Base-by-base conservation (phyloP, 2,797 vertebrate species). In the Acipenser oxyrinchus region DNA sequence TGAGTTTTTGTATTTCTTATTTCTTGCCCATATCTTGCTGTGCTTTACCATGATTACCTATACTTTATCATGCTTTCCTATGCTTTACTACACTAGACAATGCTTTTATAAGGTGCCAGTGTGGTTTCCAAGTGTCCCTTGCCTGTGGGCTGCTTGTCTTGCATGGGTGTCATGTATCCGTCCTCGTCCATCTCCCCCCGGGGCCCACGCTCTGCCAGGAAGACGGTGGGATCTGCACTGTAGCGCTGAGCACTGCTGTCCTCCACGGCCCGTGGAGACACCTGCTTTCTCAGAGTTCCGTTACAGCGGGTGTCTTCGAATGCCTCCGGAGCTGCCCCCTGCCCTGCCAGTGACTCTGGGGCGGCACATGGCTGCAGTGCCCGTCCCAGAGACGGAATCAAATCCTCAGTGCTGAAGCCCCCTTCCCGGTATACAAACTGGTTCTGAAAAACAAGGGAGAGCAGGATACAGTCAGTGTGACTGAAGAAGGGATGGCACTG, bases 141-240 rank as follows among this genome's bases (percentile, higher is more conserved):
- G 96, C 96, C 95, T 93, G 93, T 91, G 71, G 93, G 91, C 70
- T 84, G 82, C 71, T 97, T 97, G 79, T 98, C 94, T 81, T 94
- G 88, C 91, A 94, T 95, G 0, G 95, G 92, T 0, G 91, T 96
- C 92, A 99, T 95, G 84, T 97, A 97, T 11, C 93, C 93, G 0
- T 98, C 95, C 78, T 95, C 94, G 49, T 94, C 92, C 10, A 91
- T 84, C 71, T 93, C 91, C 50, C 87, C 91, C 65, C 91, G 82
- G 59, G 85, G 69, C 0, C 72, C 83, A 15, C 93, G 87, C 67
- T 96, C 94, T 0, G 90, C 88, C 5, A 94, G 81, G 78, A 94
- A 95, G 70, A 92, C 87, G 0, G 96, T 97, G 71, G 96, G 95
- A 75, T 99, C 96, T 0, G 95, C 93, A 0, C 94, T 96, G 86